phyloP scores from a whole-genome alignment of 2,797 vertebrate genomes.

The Microctenopoma stevenorrisi region DNA sequence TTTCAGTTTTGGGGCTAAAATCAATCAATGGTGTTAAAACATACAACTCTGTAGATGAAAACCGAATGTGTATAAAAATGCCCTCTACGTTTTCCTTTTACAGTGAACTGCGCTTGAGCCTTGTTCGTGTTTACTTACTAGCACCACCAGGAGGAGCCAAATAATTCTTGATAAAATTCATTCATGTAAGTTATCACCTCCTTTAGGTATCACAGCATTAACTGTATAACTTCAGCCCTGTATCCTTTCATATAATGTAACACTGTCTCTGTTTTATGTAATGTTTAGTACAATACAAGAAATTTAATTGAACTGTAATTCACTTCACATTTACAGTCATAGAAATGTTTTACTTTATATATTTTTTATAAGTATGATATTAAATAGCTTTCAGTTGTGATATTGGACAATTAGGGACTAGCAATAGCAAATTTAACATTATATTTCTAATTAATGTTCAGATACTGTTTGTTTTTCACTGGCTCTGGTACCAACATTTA shows the following conservation, averaged over 20 bases:
- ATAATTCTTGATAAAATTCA: slow-evolving; percentile 8
- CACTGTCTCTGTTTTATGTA: background rate
- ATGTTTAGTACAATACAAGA: too few relatives aligned
- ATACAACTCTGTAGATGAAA: too few relatives aligned
- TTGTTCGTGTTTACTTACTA: slow-evolving; percentile 19
- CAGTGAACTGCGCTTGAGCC: background rate
- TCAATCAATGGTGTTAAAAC: background rate
- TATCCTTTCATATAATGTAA: background rate
- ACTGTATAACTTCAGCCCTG: background rate
- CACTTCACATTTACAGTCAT: too few relatives aligned
- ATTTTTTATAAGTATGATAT: background rate
- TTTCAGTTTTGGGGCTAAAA: background rate
- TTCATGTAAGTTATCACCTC: background rate
- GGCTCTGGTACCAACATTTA: too few relatives aligned
- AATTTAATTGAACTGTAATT: too few relatives aligned
- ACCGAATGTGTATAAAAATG: too few relatives aligned
- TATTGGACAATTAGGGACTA: background rate
- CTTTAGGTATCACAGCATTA: too few relatives aligned
- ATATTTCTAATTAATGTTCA: background rate
- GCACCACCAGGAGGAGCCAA: slow-evolving; percentile 48
- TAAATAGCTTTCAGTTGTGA: background rate
- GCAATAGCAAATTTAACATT: background rate
- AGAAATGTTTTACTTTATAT: too few relatives aligned
- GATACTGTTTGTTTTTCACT: too few relatives aligned
- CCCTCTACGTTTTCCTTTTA: too few relatives aligned